These are phyloP conservation scores for Hippocampus guttulatus DNA, from an alignment of 2,113 vertebrate genomes.

Conservation along the genomic window DNA sequence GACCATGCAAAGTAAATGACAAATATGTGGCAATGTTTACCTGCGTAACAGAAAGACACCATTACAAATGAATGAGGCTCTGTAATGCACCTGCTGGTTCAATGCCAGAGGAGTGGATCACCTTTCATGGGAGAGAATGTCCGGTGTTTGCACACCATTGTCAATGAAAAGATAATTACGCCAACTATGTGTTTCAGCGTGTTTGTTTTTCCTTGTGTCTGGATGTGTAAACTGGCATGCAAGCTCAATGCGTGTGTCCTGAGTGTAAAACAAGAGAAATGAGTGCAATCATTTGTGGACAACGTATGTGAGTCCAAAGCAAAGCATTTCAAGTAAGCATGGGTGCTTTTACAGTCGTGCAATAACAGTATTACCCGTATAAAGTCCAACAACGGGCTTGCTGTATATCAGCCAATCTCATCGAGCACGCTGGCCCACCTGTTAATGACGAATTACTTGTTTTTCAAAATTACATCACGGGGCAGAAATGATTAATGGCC, in stretches of 20 bases:
- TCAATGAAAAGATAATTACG: constrained; percentile 37
- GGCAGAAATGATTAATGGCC: constrained; percentile 64
- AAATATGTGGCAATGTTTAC: constrained; percentile 64
- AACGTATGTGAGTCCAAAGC: constrained; percentile 13
- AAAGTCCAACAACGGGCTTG: constrained; percentile 40
- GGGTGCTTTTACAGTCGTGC: constrained; percentile 52
- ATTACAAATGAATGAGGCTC: constrained; percentile 67
- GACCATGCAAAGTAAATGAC: constrained; percentile 50
- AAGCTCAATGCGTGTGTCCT: background rate
- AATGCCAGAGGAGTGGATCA: constrained; percentile 45
- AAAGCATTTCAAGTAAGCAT: constrained; percentile 22
- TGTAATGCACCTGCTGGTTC: constrained; percentile 66
- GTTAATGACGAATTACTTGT: constrained; percentile 51
- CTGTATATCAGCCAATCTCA: constrained; percentile 17
- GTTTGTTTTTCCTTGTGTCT: constrained; percentile 12
- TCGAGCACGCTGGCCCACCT: constrained; percentile 43
- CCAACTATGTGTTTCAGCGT: constrained; percentile 11
- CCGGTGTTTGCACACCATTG: constrained; percentile 21
- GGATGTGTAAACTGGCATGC: constrained; percentile 12
- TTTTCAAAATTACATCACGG: constrained; percentile 58
- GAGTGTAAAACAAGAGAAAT: constrained; percentile 12
- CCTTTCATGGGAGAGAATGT: constrained; percentile 57
- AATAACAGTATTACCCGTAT: constrained; percentile 31
- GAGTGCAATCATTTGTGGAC: constrained; percentile 2
- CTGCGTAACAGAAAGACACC: constrained; percentile 64